Base-by-base conservation (phyloP, 2,888 invertebrate genomes). In the Xanthorhoe designata region DNA sequence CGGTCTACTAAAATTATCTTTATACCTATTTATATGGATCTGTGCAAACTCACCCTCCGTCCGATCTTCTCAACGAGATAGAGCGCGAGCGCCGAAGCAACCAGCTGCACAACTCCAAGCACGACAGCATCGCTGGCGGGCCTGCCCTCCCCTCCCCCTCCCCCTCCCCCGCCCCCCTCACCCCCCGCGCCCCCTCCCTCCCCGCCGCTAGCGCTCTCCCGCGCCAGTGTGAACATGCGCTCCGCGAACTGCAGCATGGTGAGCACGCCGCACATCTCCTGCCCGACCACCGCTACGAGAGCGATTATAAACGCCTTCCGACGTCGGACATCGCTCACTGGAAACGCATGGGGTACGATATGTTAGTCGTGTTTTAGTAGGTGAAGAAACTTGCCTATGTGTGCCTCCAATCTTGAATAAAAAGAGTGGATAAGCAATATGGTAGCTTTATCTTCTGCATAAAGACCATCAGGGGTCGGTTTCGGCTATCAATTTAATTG, bases 221-320 rank as follows among this genome's bases (percentile, higher is more conserved):
- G n/a, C 32, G 87, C 86, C 53, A 89, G 71, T 58, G 82, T 76
- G 76, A 90, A 88, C 64, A 87, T 84, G 17, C 86, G 84, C 77
- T 90, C 89, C 1, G 90, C 90, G 75, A 87, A 90, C 80, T 90
- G 90, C 73, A 89, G 76, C 58, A 90, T 79, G 19, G 90, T 83
- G 45, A 88, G 80, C 66, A 89, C 79, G 32, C 90, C 90, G 76
- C 88, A 88, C 71, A 80, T 75, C 75, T 90, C 90, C 71, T 90
- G 90, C 2, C 88, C 90, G 58, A 85, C 83, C 55, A 90, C 86
- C 19, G 83, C 82, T 9, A 85, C 74, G 13, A 77, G 75, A 4
- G 80, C 75, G 54, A 89, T 74, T 9, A 79, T 8, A 68, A 90
- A 85, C 2, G 90, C 88, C 42, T 84, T 83, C 0, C 87, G 83